phyloP scores from a whole-genome alignment of 2,888 invertebrate genomes.

The Oscheius sp. region DNA sequence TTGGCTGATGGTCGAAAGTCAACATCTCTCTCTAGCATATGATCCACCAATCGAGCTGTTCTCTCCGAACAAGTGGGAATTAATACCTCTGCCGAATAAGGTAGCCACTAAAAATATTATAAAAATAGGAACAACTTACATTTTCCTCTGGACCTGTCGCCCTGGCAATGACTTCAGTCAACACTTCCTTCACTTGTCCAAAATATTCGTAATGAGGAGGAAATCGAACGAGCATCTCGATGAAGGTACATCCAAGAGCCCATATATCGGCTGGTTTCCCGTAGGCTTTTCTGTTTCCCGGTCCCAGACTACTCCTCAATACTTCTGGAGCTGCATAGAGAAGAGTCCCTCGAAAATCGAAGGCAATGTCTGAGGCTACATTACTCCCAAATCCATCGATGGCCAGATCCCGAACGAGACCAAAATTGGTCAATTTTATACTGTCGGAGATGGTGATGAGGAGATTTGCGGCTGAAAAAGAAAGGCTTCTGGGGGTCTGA shows the following conservation, averaged over 20 bases:
- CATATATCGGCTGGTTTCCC: conserved; percentile 55
- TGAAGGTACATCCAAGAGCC: conserved; percentile 58
- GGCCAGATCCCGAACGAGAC: conserved; percentile 56
- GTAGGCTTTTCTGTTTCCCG: conserved; percentile 54
- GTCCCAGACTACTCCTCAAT: conserved; percentile 46
- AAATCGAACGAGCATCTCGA: conserved; percentile 53
- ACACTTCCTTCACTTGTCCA: conserved; percentile 45
- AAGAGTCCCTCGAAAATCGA: conserved; percentile 52
- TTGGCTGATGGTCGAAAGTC: conserved; percentile 31
- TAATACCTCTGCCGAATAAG: conserved; percentile 49
- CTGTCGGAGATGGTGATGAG: conserved; percentile 48
- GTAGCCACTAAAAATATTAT: conserved; percentile 39
- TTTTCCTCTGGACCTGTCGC: conserved; percentile 39
- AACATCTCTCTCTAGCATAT: conserved; percentile 47
- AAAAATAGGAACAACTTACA: conserved; percentile 7
- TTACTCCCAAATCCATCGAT: conserved; percentile 57
- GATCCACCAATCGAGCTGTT: conserved; percentile 47
- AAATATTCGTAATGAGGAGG: conserved; percentile 61
- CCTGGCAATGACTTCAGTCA: conserved; percentile 46
- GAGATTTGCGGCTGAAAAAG: conserved; percentile 51
- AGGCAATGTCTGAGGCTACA: conserved; percentile 53
- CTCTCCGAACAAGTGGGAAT: conserved; percentile 50
- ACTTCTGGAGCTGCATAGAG: conserved; percentile 60
- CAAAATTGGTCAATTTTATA: conserved; percentile 59
- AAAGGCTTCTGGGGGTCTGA: neutral